Base-by-base conservation (phyloP, 2,113 vertebrate genomes). In the Gambusia holbrooki region DNA sequence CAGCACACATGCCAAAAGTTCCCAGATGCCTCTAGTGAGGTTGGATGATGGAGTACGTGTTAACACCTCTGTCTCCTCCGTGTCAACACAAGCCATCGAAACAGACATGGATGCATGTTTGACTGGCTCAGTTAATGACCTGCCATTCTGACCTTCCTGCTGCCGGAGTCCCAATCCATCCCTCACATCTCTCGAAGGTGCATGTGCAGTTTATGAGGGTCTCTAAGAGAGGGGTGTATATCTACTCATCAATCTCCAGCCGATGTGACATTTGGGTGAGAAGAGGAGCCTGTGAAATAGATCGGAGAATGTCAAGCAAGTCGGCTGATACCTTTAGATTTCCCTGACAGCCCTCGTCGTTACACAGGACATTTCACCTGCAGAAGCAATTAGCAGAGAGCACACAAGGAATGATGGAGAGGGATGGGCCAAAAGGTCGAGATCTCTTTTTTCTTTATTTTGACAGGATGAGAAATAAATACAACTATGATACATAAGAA, bases 91-190 rank as follows among this genome's bases (percentile, higher is more conserved):
- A 75, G 79, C 83, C 76, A 84, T 73, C 48, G 54, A 82, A 69
- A 77, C 82, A 60, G 54, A 70, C 62, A 35, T 28, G 67, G 77
- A 77, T 71, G 69, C 78, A 82, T 77, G 87, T 90, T 80, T 83
- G 84, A 84, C 82, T 87, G 82, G 62, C 87, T 85, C 78, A 69
- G 67, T 78, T 93, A 92, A 93, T 88, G 85, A 91, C 78, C 86
- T 90, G 88, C 82, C 85, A 85, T 78, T 82, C 76, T 54, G 1
- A 32, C 37, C 72, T 62, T 32, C 69, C 71, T 62, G 70, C 77
- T 62, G 68, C 73, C 74, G 42, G 69, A 82, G n/a, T 66, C 62
- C 76, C n/a, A 0, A 45, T 69, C 37, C 73, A 73, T 73, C 28
- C 30, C 45, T 29, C 58, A 27, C 19, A 32, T 29, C 19, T 62